phyloP scores from a whole-genome alignment of 2,113 vertebrate genomes.

The Acrocephalus arundinaceus region DNA sequence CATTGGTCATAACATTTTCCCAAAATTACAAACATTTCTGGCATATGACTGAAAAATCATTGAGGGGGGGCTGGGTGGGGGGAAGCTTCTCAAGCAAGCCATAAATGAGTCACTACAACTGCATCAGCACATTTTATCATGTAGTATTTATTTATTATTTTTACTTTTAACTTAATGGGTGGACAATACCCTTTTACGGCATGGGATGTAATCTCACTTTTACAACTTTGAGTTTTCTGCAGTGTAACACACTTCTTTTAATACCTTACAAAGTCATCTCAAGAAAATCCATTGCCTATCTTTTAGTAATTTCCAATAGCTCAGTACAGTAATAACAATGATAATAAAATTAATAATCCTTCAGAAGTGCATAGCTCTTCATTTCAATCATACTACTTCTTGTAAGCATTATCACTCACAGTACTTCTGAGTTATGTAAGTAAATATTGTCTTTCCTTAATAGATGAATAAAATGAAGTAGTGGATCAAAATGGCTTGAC shows the following conservation, averaged over 20 bases:
- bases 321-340: not conserved
- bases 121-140: not conserved
- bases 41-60: not conserved
- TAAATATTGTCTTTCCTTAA: slow-evolving; percentile 45
- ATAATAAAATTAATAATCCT: slow-evolving; percentile 51
- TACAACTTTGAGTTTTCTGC: slow-evolving; percentile 9
- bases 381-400: slow-evolving; percentile 5
- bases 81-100: not conserved
- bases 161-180: not conserved
- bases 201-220: slow-evolving; percentile 15
- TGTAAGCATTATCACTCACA: not conserved
- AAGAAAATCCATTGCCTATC: slow-evolving; percentile 41
- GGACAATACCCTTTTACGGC: not conserved
- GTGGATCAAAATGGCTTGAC: not conserved
- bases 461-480: not conserved
- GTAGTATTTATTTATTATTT: not conserved
- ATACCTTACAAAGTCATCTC: slow-evolving; percentile 10
- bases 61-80: not conserved
- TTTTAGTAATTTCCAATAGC: slow-evolving; percentile 41
- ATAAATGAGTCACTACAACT: not conserved
- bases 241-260: slow-evolving; percentile 14
- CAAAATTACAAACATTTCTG: not conserved
- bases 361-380: slow-evolving; percentile 22
- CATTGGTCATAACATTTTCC: not conserved
- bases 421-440: slow-evolving; percentile 20